These are phyloP conservation scores for Drepanosiphum platanoidis DNA, from an alignment of 2,888 invertebrate genomes.

Conservation along the genomic window DNA sequence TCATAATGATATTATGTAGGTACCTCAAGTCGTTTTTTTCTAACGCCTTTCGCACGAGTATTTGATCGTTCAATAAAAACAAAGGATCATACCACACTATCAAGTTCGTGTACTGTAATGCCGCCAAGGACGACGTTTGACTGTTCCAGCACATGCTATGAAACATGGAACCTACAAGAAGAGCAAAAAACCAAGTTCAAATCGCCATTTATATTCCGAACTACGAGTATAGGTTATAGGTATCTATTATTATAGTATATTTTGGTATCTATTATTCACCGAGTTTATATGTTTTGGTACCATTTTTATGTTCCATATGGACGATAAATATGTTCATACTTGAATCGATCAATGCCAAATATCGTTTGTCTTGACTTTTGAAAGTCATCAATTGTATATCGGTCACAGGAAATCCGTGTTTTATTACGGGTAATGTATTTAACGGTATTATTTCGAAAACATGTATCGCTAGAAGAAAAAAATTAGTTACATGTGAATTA, in stretches of 20 bases:
- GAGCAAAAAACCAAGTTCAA: too few species aligned
- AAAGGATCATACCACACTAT: slow-evolving; percentile 85
- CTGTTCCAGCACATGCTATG: slow-evolving; percentile 78
- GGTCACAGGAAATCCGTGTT: slow-evolving; percentile 81
- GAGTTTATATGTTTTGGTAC: slow-evolving; percentile 77
- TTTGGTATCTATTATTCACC: slow-evolving; percentile 73
- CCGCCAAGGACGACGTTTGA: slow-evolving; percentile 81
- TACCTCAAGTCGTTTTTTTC: slow-evolving; percentile 69
- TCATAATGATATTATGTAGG: neutral
- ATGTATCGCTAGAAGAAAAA: slow-evolving; percentile 79
- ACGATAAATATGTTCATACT: slow-evolving; percentile 78
- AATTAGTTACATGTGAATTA: too few species aligned
- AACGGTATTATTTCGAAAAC: slow-evolving; percentile 86
- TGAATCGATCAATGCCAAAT: slow-evolving; percentile 87
- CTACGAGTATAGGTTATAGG: too few species aligned
- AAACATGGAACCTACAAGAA: slow-evolving; percentile 72
- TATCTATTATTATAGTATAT: too few species aligned
- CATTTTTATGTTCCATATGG: slow-evolving; percentile 73
- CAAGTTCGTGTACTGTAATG: slow-evolving; percentile 80
- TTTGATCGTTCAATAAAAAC: slow-evolving; percentile 77
- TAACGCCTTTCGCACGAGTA: slow-evolving; percentile 71
- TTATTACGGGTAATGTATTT: slow-evolving; percentile 78
- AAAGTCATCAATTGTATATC: slow-evolving; percentile 87
- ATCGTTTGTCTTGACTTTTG: slow-evolving; percentile 81
- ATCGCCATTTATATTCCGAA: too few species aligned